Percentiles rank a stretch among this genome's conserved stretches.
Evolutionary conservation across 1,140 invertebrate species (phyloP).

Genomic region (Leptoteleia sp.): DNA sequence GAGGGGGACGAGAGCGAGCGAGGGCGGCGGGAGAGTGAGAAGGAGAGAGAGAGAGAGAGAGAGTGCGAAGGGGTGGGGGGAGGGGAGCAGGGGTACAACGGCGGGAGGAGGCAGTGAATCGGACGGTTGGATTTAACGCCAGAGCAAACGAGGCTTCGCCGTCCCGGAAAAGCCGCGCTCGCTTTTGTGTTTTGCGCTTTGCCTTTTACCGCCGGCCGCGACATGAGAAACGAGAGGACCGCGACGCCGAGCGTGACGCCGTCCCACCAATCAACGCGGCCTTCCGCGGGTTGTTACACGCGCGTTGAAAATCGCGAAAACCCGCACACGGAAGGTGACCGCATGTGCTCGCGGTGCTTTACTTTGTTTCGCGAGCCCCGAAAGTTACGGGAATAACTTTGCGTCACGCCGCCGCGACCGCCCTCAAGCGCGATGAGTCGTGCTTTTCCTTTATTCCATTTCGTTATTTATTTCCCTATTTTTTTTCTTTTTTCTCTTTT

Average conservation of each 20-base stretch:
- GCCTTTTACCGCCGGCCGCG: conserved; percentile 57
- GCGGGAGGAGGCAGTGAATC: too few relatives aligned
- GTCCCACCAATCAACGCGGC: conserved; percentile 41
- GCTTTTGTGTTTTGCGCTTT: conserved; percentile 66
- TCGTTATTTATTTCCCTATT: too few relatives aligned
- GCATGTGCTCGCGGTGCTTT: too few relatives aligned
- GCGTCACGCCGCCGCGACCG: background rate
- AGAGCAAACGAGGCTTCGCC: conserved; percentile 63
- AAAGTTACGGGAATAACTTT: conserved; percentile 14
- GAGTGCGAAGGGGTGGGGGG: too few relatives aligned
- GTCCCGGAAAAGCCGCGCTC: conserved; percentile 53
- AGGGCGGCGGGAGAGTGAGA: background rate
- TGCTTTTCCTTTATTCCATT: too few relatives aligned
- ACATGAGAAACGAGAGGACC: conserved; percentile 60
- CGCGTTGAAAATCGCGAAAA: conserved; percentile 64
- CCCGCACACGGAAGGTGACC: conserved; percentile 51
- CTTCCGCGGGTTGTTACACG: conserved; percentile 47
- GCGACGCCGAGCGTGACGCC: conserved; percentile 45
- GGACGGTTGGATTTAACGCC: conserved; percentile 74
- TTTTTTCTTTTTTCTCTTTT: too few relatives aligned
- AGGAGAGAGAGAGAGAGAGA: too few relatives aligned
- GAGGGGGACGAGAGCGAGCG: background rate
- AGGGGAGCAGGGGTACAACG: too few relatives aligned
- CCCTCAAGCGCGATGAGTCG: too few relatives aligned
- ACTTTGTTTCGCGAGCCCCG: conserved; percentile 13